phyloP scores from a whole-genome alignment of 1,140 invertebrate species.

The Octopus bimaculoides region DNA sequence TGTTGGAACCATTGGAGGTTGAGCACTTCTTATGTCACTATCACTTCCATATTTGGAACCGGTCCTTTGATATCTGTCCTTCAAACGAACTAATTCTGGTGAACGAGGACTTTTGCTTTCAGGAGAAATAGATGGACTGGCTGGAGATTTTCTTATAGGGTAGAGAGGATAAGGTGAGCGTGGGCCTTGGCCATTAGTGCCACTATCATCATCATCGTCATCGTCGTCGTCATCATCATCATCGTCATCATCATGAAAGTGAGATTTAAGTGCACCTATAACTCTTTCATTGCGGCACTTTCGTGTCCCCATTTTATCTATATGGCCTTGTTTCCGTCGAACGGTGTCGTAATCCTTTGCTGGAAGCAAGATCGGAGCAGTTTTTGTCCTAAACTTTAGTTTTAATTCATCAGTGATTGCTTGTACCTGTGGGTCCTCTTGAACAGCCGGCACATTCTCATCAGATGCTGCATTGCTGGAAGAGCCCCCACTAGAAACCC shows the following conservation, averaged over 20 bases:
- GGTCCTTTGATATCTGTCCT: no score
- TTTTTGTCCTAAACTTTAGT: constrained; percentile 59
- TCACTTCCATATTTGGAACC: no score
- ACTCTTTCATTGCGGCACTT: constrained; percentile 19
- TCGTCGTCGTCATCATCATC: neutral
- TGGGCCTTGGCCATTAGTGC: neutral
- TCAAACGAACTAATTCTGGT: no score
- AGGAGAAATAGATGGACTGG: neutral
- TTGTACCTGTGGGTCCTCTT: constrained; percentile 76
- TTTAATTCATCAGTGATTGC: constrained; percentile 87
- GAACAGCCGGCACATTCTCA: constrained; percentile 43
- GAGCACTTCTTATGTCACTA: no score
- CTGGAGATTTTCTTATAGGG: neutral
- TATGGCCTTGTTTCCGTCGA: constrained; percentile 75
- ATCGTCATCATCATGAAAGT: neutral
- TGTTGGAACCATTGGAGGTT: neutral
- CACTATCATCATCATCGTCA: no score
- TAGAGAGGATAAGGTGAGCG: neutral
- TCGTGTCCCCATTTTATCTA: constrained; percentile 31
- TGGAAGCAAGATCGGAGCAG: constrained; percentile 76
- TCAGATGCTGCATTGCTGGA: constrained; percentile 35
- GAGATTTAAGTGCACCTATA: neutral
- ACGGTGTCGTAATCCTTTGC: constrained; percentile 85
- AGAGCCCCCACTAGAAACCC: no score
- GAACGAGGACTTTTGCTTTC: no score